phyloP scores from a whole-genome alignment of 2,888 invertebrate genomes.

The Caenorhabditis sulstoni region DNA sequence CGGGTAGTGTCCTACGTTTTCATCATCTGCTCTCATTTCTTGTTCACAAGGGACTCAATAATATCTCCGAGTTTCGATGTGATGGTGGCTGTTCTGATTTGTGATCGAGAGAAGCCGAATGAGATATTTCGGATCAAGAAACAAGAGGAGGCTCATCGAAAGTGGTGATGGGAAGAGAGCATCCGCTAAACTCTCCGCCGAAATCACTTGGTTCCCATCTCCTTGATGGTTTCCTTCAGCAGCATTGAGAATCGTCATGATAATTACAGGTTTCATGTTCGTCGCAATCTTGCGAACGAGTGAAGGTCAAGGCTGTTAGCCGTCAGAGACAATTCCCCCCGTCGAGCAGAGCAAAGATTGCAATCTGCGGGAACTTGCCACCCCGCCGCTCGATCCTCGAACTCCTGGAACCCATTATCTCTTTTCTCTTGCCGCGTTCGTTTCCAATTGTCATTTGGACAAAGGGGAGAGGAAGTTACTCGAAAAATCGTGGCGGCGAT shows the following conservation, averaged over 20 bases:
- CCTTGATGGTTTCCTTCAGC: constrained; percentile 18
- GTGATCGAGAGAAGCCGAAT: constrained; percentile 36
- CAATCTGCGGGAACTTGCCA: neutral
- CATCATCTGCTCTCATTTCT: neutral
- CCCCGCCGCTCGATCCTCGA: too few species aligned
- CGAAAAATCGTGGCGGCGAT: constrained; percentile 17
- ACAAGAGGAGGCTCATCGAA: constrained; percentile 1
- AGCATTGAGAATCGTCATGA: constrained; percentile 20
- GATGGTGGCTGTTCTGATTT: neutral
- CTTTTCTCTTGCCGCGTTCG: constrained; percentile 2
- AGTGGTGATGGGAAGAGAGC: constrained; percentile 32
- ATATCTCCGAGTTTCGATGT: neutral
- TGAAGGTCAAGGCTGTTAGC: constrained; percentile 49
- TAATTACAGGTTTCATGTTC: constrained; percentile 36
- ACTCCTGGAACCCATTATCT: constrained; percentile 3
- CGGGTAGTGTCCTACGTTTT: too few species aligned
- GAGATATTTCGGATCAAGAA: constrained; percentile 39
- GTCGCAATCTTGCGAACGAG: constrained; percentile 7
- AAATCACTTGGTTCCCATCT: too few species aligned
- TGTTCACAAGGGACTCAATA: neutral
- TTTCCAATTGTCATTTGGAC: constrained; percentile 24
- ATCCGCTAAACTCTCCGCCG: neutral
- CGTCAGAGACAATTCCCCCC: constrained; percentile 1
- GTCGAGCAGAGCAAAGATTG: neutral
- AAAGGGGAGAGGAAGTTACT: constrained; percentile 18